Evolutionary conservation across 2,113 vertebrate genomes (phyloP).

Genomic region (Grammomys dolichurus): DNA sequence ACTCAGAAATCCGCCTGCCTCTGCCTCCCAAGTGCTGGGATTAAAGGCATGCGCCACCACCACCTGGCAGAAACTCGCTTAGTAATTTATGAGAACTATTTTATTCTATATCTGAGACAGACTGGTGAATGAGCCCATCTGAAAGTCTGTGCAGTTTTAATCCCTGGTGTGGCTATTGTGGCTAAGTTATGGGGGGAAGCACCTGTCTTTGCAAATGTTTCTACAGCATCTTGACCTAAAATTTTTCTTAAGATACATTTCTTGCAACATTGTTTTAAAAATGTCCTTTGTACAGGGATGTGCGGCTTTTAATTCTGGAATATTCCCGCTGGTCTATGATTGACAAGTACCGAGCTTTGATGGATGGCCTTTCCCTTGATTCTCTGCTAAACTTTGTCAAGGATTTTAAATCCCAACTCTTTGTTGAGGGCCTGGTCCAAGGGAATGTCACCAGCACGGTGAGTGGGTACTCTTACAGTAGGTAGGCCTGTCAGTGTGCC

Average conservation of each 20-base stretch:
- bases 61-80: background rate
- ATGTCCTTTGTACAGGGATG: slow-evolving; percentile 88
- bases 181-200: slow-evolving; percentile 51
- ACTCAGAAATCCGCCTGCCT: too few species aligned
- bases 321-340: slow-evolving; percentile 96
- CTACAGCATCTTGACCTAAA: slow-evolving; percentile 8
- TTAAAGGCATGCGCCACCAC: too few species aligned
- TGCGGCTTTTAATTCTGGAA: slow-evolving; percentile 94
- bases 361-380: slow-evolving; percentile 90
- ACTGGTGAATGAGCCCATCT: background rate
- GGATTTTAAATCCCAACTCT: slow-evolving; percentile 93
- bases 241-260: slow-evolving; percentile 33
- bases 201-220: slow-evolving; percentile 48
- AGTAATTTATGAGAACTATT: slow-evolving; percentile 36
- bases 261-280: background rate
- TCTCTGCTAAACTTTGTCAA: slow-evolving; percentile 91
- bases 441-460: slow-evolving; percentile 95
- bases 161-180: background rate
- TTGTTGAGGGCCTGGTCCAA: slow-evolving; percentile 94
- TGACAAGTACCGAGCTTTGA: slow-evolving; percentile 93
- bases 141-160: slow-evolving; percentile 36
- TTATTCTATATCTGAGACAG: slow-evolving; percentile 24
- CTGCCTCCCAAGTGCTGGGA: too few species aligned
- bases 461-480: slow-evolving; percentile 79
- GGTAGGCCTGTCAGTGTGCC: background rate